Conservation (phyloP, 30 jellyfish, hydroid and myxozoan genomes). For the Chrysaora quinquecirrha region DNA sequence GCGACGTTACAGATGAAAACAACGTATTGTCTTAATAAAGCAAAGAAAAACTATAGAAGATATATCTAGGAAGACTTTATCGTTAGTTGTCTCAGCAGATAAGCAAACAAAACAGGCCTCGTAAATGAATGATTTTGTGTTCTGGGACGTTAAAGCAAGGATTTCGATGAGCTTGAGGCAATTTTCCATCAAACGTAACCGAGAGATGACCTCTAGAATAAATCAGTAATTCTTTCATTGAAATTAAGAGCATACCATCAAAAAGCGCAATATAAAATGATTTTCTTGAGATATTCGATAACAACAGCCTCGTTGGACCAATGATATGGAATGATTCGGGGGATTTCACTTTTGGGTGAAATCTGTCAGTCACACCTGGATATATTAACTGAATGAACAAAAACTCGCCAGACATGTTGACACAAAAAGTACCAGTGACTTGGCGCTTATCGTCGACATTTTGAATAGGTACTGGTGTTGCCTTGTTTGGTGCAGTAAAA, state of each 20-base stretch:
- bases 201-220: conserved; percentile 30
- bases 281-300: conserved; percentile 31
- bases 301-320: conserved; percentile 53
- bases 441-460: conserved; percentile 57
- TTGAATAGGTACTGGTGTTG: conserved; percentile 60
- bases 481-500: conserved; percentile 40
- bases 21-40: too few species aligned
- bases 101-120: too few species aligned
- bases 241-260: too few species aligned
- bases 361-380: conserved; percentile 47
- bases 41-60: too few species aligned
- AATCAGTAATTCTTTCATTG: too few species aligned
- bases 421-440: conserved; percentile 46
- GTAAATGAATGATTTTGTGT: too few species aligned
- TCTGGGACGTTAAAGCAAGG: too few species aligned
- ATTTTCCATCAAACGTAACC: conserved; percentile 30
- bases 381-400: conserved; percentile 57
- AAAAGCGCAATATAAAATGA: too few species aligned
- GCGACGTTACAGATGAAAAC: too few species aligned
- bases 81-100: too few species aligned
- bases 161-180: too few species aligned
- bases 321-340: conserved; percentile 56
- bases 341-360: conserved; percentile 45
- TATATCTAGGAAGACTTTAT: too few species aligned
- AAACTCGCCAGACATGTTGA: conserved; percentile 43